Evolutionary conservation across 1,140 invertebrate species (phyloP).

Genomic region (Ceratitis capitata): DNA sequence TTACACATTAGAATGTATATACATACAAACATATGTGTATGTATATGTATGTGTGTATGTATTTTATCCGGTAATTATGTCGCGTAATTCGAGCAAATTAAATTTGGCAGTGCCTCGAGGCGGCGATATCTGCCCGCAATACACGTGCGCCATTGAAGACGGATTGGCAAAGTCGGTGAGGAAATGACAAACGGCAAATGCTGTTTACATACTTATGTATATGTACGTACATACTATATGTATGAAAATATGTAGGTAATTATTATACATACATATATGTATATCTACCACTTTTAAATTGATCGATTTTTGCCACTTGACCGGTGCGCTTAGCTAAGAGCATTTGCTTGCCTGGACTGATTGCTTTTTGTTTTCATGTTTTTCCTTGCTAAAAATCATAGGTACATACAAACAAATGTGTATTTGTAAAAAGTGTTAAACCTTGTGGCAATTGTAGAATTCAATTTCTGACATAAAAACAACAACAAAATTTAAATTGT

Average conservation of each 20-base stretch:
- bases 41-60: neutral
- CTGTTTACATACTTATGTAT: neutral
- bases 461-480: neutral
- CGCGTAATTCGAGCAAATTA: too few species aligned
- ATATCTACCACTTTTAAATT: neutral
- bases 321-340: neutral
- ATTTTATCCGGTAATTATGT: neutral
- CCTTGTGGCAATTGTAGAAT: neutral
- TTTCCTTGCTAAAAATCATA: neutral
- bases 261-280: neutral
- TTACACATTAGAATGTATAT: neutral
- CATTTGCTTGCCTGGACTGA: neutral
- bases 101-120: neutral
- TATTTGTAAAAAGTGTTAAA: neutral
- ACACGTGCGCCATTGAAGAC: slow-evolving; percentile 3
- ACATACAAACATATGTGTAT: neutral
- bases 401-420: neutral
- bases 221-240: neutral
- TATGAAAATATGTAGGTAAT: neutral
- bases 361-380: neutral
- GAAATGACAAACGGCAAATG: neutral
- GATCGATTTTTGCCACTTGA: slow-evolving; percentile 24
- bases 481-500: neutral
- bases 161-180: neutral
- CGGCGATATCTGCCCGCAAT: neutral